phyloP scores from a whole-genome alignment of 1,140 invertebrate species.

The Zelostemma sp. region DNA sequence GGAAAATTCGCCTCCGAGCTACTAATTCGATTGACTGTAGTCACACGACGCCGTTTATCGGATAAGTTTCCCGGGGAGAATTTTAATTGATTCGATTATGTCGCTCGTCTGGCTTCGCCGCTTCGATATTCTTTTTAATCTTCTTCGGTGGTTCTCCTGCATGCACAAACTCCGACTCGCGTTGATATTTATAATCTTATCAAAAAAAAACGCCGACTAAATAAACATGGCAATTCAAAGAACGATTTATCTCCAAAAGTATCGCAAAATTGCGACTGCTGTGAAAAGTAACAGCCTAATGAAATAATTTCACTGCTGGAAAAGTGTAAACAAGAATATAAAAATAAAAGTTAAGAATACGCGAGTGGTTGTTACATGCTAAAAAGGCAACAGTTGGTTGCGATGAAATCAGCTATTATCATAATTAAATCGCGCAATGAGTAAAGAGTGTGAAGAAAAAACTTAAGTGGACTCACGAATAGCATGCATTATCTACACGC shows the following conservation, averaged over 20 bases:
- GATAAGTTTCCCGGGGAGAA: conserved; percentile 53
- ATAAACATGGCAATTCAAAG: conserved; percentile 9
- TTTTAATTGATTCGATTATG: conserved; percentile 64
- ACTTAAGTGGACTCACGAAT: conserved; percentile 15
- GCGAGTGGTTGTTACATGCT: too few relatives aligned
- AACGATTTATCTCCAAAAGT: too few relatives aligned
- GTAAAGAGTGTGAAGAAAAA: conserved; percentile 15
- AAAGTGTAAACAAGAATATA: background rate
- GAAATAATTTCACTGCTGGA: background rate
- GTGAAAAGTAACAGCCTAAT: background rate
- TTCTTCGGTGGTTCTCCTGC: conserved; percentile 16
- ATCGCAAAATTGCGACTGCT: conserved; percentile 1
- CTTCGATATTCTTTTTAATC: conserved; percentile 31
- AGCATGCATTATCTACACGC: conserved; percentile 24
- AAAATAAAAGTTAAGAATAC: conserved; percentile 12
- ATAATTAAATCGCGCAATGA: conserved; percentile 23
- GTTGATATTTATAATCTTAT: too few relatives aligned
- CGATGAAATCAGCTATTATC: conserved; percentile 29
- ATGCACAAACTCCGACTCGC: background rate
- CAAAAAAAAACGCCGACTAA: background rate
- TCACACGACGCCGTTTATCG: conserved; percentile 58
- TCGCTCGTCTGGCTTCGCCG: conserved; percentile 36
- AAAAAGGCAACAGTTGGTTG: conserved; percentile 37
- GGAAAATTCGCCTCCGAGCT: conserved; percentile 29
- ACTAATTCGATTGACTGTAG: conserved; percentile 55